phyloP scores from a whole-genome alignment of 2,797 vertebrate species.

The Saguinus oedipus region DNA sequence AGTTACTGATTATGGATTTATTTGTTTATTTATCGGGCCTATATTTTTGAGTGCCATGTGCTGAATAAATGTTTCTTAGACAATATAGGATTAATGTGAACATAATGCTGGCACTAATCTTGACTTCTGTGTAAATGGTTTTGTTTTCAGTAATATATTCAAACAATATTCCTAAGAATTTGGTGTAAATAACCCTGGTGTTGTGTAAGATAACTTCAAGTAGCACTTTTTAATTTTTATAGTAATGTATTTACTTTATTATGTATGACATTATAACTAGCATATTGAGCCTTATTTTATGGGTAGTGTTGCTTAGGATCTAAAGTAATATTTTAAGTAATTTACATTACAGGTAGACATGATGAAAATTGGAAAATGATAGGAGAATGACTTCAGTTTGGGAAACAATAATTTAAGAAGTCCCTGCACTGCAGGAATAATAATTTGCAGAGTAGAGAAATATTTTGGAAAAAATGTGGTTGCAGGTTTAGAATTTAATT shows the following conservation, averaged over 20 bases:
- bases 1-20: background rate
- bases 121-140: background rate
- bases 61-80: background rate
- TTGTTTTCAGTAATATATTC: background rate
- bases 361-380: background rate
- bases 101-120: background rate
- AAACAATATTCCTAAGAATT: background rate
- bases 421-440: background rate
- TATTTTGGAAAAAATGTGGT: background rate
- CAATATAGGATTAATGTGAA: background rate
- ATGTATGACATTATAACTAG: background rate
- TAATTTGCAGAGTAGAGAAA: background rate
- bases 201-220: background rate
- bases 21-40: background rate
- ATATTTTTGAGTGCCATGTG: background rate
- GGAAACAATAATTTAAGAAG: background rate
- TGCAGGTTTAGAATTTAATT: background rate
- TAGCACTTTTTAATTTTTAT: background rate
- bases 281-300: background rate
- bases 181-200: background rate
- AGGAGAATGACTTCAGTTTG: background rate
- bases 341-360: background rate
- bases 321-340: slow-evolving; percentile 14
- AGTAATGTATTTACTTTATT: background rate
- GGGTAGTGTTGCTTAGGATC: background rate